Base-by-base conservation (phyloP, 1,140 invertebrate genomes). In the Dinothrombium tinctorium region DNA sequence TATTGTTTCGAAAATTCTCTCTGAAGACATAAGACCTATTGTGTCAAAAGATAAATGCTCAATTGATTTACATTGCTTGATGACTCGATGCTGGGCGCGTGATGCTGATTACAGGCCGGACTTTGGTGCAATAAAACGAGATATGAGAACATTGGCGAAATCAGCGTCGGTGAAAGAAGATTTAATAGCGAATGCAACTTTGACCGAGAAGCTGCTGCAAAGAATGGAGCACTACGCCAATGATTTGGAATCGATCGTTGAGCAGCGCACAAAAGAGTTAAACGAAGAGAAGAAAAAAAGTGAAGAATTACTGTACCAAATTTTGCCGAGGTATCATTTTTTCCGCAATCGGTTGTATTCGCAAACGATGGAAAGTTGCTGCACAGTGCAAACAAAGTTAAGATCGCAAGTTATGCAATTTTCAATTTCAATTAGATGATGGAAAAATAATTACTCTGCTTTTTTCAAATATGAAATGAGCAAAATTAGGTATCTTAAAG, bases 201-300 rank as follows among this genome's bases (percentile, higher is more conserved):
- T 53, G 3, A 50, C 45, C 72, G 80, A 84, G 42, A 78, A 82
- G 57, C 54, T 84, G 1, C 51, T 83, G 3, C 61, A 73, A 29
- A 67, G 78, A 25, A 82, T 83, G 76, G 79, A 83, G 54, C 76
- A 82, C 46, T 83, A 84, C 53, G 78, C 79, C 3, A 80, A 76
- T 49, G 81, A 83, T 56, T 61, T 83, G 42, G 80, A 83, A 55
- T 73, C 69, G 0, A 59, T 83, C 0, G 79, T 84, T 0, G 76
- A 79, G 50, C 76, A 82, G 54, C 79, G 81, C 57, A 83, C 79
- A 0, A 71, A 76, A 45, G 75, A 80, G 51, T 55, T 83, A 19
- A 77, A 75, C 32, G 61, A 79, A 51, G 79, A 84, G 50, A 84
- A 83, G 53, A 64, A 74, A 29, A 63, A 77, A 31, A 80, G 76